A percentile compares a stretch with the other conserved stretches of the same genome.
Conservation (phyloP, 2,797 vertebrate genomes). For the Lerista edwardsae region DNA sequence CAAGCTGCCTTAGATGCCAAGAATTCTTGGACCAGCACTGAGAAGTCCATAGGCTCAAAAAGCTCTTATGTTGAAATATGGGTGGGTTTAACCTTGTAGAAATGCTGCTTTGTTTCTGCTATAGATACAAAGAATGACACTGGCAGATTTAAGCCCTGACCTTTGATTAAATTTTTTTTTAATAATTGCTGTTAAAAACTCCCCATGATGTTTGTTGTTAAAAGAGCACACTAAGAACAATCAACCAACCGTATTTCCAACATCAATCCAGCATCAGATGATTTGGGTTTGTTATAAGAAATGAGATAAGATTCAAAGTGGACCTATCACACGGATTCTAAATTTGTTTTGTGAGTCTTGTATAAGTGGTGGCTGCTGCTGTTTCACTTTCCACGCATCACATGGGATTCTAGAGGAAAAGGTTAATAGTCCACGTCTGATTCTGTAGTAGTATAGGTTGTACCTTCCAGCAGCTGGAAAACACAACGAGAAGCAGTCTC, state of each 20-base stretch:
- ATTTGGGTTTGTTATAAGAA: neutral
- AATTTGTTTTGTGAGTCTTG: neutral
- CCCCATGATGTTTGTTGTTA: neutral
- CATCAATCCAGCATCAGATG: too few species aligned
- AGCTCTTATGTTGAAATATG: neutral
- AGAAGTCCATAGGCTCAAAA: neutral
- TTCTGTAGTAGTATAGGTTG: accelerated
- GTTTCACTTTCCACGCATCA: neutral
- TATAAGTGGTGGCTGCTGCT: too few species aligned
- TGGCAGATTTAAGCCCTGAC: neutral
- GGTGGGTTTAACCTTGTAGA: neutral
- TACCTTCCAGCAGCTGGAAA: slow-evolving; percentile 81
- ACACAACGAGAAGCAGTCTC: slow-evolving; percentile 79
- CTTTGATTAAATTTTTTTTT: neutral
- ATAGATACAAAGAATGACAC: neutral
- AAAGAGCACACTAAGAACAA: neutral
- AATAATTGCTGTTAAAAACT: neutral
- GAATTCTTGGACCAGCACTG: too few species aligned
- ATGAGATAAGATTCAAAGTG: neutral
- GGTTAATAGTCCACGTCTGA: too few species aligned
- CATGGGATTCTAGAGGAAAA: neutral
- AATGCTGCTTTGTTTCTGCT: neutral
- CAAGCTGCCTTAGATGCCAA: too few species aligned
- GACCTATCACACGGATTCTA: neutral
- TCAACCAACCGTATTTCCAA: too few species aligned